Conservation (phyloP, 2,113 vertebrate species). For the Eidolon helvum region DNA sequence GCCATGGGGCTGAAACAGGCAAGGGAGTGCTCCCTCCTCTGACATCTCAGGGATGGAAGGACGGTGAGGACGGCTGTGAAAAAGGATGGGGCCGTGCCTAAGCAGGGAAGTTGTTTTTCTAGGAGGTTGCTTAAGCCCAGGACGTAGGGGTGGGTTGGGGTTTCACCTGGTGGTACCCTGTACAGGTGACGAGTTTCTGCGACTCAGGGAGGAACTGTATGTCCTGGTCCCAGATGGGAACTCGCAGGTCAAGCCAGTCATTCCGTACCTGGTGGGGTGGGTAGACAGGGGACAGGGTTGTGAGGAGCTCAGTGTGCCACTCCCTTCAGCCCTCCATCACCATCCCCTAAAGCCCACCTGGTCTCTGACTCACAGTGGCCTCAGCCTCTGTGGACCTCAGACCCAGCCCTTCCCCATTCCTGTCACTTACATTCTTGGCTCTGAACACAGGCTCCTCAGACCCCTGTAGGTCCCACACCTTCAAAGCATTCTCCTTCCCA, state of each 20-base stretch:
- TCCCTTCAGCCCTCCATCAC: background rate
- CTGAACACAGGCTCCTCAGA: slow-evolving; percentile 85
- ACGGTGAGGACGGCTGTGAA: background rate
- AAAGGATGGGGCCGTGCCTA: background rate
- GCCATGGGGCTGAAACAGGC: background rate
- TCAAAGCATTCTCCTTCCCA: slow-evolving; percentile 91
- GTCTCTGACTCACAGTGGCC: background rate
- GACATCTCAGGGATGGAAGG: background rate
- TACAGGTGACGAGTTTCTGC: slow-evolving; percentile 91
- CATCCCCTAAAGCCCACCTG: background rate
- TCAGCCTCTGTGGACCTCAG: background rate
- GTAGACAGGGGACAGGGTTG: background rate
- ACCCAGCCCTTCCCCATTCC: background rate
- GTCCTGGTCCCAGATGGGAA: slow-evolving; percentile 91
- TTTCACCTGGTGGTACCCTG: slow-evolving; percentile 89
- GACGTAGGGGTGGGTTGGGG: background rate
- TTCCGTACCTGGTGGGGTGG: slow-evolving; percentile 82
- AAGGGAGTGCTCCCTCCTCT: background rate
- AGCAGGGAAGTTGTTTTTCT: background rate
- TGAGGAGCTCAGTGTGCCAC: background rate
- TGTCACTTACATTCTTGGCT: slow-evolving; percentile 88
- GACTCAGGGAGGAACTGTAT: slow-evolving; percentile 90
- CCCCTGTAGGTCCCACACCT: slow-evolving; percentile 91
- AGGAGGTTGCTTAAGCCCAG: background rate
- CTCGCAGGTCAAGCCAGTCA: slow-evolving; percentile 90